phyloP scores from a whole-genome alignment of 2,797 vertebrate species.

The Bucorvus abyssinicus region DNA sequence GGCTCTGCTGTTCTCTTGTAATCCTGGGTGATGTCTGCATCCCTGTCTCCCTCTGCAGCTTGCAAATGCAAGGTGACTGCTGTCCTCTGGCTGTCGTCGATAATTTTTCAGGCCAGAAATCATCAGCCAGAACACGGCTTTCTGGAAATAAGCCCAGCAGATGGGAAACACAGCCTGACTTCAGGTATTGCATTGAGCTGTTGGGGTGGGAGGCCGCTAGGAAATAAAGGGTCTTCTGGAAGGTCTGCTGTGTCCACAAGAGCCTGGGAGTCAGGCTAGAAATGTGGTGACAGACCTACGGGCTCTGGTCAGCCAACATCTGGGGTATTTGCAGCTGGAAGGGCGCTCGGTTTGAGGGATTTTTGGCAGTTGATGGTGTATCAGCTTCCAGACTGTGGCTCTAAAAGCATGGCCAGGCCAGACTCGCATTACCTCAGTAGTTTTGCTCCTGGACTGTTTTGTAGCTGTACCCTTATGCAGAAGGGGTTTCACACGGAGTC shows the following conservation, averaged over 20 bases:
- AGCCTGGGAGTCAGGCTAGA: neutral
- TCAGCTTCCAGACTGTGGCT: neutral
- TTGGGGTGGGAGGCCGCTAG: neutral
- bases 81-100: neutral
- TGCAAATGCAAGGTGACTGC: neutral
- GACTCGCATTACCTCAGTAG: neutral
- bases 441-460: neutral
- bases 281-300: neutral
- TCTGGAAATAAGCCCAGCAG: neutral
- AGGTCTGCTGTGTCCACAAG: neutral
- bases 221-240: neutral
- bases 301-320: neutral
- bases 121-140: neutral
- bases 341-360: neutral
- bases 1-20: neutral
- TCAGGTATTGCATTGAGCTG: neutral
- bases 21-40: neutral
- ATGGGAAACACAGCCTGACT: neutral
- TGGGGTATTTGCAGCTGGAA: neutral
- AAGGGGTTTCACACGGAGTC: neutral
- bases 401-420: neutral
- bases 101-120: neutral
- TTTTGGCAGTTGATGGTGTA: neutral
- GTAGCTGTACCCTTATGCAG: neutral
- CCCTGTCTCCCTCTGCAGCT: neutral